Evolutionary conservation across 2,888 invertebrate genomes (phyloP).

Genomic region (Nycteola revayana): DNA sequence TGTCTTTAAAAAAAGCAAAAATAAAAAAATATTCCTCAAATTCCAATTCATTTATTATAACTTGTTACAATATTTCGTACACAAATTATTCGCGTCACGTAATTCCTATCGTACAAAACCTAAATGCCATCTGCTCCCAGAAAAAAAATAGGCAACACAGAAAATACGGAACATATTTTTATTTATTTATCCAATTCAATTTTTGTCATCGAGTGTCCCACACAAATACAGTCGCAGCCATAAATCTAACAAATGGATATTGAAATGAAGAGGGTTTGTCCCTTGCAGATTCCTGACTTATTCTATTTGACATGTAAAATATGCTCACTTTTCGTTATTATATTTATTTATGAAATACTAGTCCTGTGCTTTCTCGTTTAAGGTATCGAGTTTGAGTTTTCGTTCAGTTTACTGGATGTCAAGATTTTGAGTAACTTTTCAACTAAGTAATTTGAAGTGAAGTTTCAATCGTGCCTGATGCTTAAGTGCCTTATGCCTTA

Average conservation of each 20-base stretch:
- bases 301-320: slow-evolving; percentile 40
- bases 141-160: slow-evolving; percentile 19
- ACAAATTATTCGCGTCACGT: slow-evolving; percentile 31
- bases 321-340: slow-evolving; percentile 26
- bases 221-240: slow-evolving; percentile 41
- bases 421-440: no score
- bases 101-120: slow-evolving; percentile 24
- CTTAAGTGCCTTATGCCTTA: no score
- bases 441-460: no score
- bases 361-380: no score
- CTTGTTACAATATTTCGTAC: slow-evolving; percentile 16
- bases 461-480: no score
- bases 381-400: no score
- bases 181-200: slow-evolving; percentile 42
- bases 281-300: slow-evolving; percentile 40
- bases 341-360: no score
- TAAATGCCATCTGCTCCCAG: slow-evolving; percentile 29
- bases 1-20: no score
- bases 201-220: slow-evolving; percentile 47
- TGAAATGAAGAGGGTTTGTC: slow-evolving; percentile 58
- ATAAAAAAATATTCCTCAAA: no score
- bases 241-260: slow-evolving; percentile 62
- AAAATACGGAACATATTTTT: slow-evolving; percentile 20
- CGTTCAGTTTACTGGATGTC: no score
- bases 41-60: no score